These are phyloP conservation scores for Maccullochella peelii DNA, from an alignment of 2,113 vertebrate genomes.

Conservation along the genomic window DNA sequence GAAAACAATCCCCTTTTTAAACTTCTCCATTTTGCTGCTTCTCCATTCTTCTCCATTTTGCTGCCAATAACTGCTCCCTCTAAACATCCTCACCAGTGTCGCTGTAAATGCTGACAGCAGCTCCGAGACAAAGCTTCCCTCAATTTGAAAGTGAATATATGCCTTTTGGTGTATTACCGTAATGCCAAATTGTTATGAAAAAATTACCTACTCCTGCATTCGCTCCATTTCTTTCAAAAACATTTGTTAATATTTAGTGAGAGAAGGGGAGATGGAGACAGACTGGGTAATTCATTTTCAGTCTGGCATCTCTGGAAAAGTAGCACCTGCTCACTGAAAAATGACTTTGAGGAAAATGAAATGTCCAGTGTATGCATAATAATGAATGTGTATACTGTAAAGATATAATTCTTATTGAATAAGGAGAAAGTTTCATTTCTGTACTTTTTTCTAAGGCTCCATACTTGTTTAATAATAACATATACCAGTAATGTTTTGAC, in stretches of 20 bases:
- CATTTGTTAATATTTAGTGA: constrained; percentile 54
- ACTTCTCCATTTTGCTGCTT: constrained; percentile 42
- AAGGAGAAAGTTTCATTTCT: background rate
- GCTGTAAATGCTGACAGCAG: constrained; percentile 53
- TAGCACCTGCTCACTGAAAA: constrained; percentile 42
- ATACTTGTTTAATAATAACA: background rate
- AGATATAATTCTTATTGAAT: background rate
- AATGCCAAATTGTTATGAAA: constrained; percentile 6
- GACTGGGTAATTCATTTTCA: constrained; percentile 38
- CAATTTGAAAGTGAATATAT: constrained; percentile 20
- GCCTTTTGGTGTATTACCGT: constrained; percentile 26
- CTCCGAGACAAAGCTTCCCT: constrained; percentile 6
- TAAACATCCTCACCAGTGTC: constrained; percentile 37
- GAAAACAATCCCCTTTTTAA: constrained; percentile 46
- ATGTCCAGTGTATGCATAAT: constrained; percentile 26
- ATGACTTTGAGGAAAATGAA: constrained; percentile 45
- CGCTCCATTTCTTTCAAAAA: constrained; percentile 27
- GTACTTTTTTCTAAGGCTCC: background rate
- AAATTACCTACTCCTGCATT: background rate
- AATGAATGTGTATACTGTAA: constrained; percentile 30
- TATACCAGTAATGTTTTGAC: constrained; percentile 19
- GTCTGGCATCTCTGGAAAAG: constrained; percentile 11
- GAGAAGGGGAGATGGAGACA: background rate
- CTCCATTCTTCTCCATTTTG: constrained; percentile 28
- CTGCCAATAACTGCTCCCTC: constrained; percentile 45